These are phyloP conservation scores for Notolepis coatsorum DNA, from an alignment of 2,797 vertebrate species.

Conservation along the genomic window DNA sequence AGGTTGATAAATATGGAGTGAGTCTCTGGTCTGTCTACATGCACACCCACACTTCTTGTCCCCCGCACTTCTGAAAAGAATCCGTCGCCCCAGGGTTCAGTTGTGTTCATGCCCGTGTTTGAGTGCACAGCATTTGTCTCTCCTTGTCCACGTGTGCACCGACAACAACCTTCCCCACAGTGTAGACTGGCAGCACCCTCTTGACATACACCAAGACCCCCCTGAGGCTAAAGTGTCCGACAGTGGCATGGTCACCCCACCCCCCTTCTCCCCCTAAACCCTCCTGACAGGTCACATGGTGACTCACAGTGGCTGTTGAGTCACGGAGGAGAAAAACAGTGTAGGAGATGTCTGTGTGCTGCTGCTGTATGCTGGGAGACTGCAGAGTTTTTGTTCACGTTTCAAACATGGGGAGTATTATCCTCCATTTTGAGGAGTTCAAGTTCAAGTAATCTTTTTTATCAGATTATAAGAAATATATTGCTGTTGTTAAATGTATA, in stretches of 20 bases:
- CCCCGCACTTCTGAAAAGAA: too few species aligned
- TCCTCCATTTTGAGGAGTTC: conserved; percentile 32
- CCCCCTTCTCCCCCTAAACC: conserved; percentile 48
- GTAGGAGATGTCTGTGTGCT: conserved; percentile 15
- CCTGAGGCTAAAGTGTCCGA: conserved; percentile 42
- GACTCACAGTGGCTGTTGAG: conserved; percentile 56
- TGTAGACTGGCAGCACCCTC: conserved; percentile 18
- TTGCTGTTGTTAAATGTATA: too few species aligned
- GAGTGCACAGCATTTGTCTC: neutral
- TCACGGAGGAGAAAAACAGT: conserved; percentile 41
- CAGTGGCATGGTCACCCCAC: conserved; percentile 19
- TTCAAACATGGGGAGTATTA: conserved; percentile 27
- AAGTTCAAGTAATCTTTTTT: too few species aligned
- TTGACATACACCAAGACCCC: conserved; percentile 32
- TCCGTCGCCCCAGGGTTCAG: too few species aligned
- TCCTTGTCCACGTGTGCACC: neutral
- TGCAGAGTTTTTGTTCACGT: conserved; percentile 23
- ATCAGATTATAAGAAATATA: too few species aligned
- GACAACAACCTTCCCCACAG: conserved; percentile 27
- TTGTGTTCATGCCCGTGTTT: neutral
- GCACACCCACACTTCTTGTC: too few species aligned
- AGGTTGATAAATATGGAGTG: too few species aligned
- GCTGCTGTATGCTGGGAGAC: conserved; percentile 44
- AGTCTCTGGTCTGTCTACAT: too few species aligned
- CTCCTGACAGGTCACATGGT: conserved; percentile 65